These are phyloP conservation scores for Acanthopagrus latus DNA, from an alignment of 2,797 vertebrate species.

Conservation along the genomic window DNA sequence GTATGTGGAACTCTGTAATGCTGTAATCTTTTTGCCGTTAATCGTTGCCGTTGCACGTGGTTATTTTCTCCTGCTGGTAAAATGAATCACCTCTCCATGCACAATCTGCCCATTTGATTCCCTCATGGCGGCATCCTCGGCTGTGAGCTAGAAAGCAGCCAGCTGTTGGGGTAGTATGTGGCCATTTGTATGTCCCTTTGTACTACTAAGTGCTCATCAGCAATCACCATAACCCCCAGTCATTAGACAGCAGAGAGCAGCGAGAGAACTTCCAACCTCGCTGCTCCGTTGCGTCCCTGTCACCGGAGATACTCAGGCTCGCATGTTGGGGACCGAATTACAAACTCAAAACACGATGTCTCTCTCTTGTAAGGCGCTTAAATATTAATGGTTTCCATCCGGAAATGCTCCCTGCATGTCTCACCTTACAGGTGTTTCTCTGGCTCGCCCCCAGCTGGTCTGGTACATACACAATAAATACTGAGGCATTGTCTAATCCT, in stretches of 20 bases:
- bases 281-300: slow-evolving; percentile 13
- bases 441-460: slow-evolving; percentile 2
- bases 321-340: slow-evolving; percentile 8
- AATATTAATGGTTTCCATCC: slow-evolving; percentile 18
- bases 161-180: slow-evolving; percentile 64
- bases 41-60: slow-evolving; percentile 25
- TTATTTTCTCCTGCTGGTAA: slow-evolving; percentile 41
- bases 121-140: slow-evolving; percentile 34
- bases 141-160: slow-evolving; percentile 57
- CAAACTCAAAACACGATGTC: slow-evolving; percentile 7
- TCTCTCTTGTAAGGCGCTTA: slow-evolving; percentile 6
- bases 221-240: slow-evolving; percentile 57
- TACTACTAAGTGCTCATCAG: slow-evolving; percentile 63
- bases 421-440: slow-evolving; percentile 1
- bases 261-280: slow-evolving; percentile 40
- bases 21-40: slow-evolving; percentile 10
- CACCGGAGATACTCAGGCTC: not conserved
- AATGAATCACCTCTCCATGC: slow-evolving; percentile 55
- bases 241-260: slow-evolving; percentile 52
- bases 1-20: not conserved
- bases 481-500: not conserved
- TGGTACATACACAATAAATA: not conserved
- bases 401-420: not conserved
- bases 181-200: slow-evolving; percentile 56
- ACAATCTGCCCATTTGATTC: slow-evolving; percentile 44